Base-by-base conservation (phyloP, 2,797 vertebrate species). In the Pagetopsis macropterus region DNA sequence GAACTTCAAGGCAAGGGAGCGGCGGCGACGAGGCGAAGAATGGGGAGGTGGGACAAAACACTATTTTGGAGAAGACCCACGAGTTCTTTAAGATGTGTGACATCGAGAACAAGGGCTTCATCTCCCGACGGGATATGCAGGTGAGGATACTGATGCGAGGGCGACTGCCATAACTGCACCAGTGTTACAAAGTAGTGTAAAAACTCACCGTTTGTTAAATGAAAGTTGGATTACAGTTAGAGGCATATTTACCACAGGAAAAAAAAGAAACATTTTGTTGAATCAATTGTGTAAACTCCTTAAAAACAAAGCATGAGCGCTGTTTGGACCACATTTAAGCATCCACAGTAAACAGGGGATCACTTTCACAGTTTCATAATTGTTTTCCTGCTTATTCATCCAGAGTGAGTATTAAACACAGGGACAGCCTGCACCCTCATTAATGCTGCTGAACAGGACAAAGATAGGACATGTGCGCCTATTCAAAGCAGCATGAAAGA, bases 31-130 rank as follows among this genome's bases (percentile, higher is more conserved):
- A 75, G 62, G 69, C 61, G 14, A 50, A 85, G 70, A 79, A 68
- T 0, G 65, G 48, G 37, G 72, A 80, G 10, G 16, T 80, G 63
- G 85, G 81, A 31, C 75, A 89, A 77, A 86, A 72, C 75, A 90
- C 90, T 19, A 76, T 98, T 67, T 80, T 93, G 89, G 95, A 88
- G 81, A 98, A 96, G 90, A 95, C 95, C 9, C 94, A 81, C 1
- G 96, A 99, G 71, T 97, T 99, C 84, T 99, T 99, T 89, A 96
- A 95, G 94, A 94, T 96, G 76, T 98, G 97, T 62, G 98, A 99
- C 86, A 84, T 89, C 0, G 97, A 98, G 83, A 92, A 93, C 83
- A 99, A 98, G 83, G 97, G 98, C 54, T 99, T 97, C 65, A 94
- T 99, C 69, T 93, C 93, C 41, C 88, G 90, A 16, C 88, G 90